Percentiles rank a stretch among this genome's conserved stretches.
Evolutionary conservation across 2,888 invertebrate genomes (phyloP).

Genomic region (Arctia plantaginis): DNA sequence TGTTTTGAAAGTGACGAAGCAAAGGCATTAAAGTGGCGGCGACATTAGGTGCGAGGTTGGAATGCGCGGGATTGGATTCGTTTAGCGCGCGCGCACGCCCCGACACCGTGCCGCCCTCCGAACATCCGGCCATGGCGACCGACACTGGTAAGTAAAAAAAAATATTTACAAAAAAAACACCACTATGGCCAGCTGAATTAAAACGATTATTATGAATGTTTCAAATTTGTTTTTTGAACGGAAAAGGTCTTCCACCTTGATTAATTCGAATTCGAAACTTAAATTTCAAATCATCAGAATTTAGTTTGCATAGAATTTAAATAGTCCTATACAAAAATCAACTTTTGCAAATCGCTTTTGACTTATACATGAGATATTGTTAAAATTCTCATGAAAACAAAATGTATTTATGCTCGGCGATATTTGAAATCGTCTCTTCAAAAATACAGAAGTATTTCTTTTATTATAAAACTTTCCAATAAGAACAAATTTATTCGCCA

Average conservation of each 20-base stretch:
- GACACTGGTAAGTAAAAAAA: conserved; percentile 77
- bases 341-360: conserved; percentile 18
- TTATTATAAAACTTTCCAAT: conserved; percentile 2
- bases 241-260: conserved; percentile 20
- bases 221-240: neutral
- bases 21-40: conserved; percentile 79
- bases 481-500: conserved; percentile 1
- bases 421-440: neutral
- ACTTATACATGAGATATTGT: conserved; percentile 24
- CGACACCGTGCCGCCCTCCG: conserved; percentile 84
- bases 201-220: neutral
- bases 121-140: conserved; percentile 85
- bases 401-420: conserved; percentile 7
- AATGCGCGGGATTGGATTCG: conserved; percentile 83
- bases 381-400: conserved; percentile 20
- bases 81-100: conserved; percentile 82
- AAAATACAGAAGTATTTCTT: neutral
- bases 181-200: neutral
- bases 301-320: conserved; percentile 28
- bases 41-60: conserved; percentile 77
- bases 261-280: conserved; percentile 13
- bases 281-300: conserved; percentile 21
- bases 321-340: conserved; percentile 4
- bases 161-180: neutral
- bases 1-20: conserved; percentile 32